These are phyloP conservation scores for Nemopilema nomurai DNA, from an alignment of 30 jellyfish, hydroid and myxozoan species.

Conservation along the genomic window DNA sequence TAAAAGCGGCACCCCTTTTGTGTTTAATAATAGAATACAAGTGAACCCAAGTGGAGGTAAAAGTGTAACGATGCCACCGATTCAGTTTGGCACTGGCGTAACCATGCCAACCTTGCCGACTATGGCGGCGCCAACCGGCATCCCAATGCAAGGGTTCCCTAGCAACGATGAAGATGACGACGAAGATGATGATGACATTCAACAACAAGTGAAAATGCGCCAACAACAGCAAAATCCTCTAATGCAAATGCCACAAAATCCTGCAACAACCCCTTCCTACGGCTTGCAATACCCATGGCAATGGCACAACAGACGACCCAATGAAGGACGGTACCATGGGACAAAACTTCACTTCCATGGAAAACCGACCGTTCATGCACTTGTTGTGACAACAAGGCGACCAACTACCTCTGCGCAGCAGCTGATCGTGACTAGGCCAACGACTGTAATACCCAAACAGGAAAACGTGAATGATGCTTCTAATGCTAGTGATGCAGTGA, in stretches of 20 bases:
- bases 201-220: background rate
- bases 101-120: constrained; percentile 64
- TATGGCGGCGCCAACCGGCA: constrained; percentile 53
- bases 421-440: constrained; percentile 32
- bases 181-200: constrained; percentile 14
- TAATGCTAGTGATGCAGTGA: background rate
- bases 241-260: constrained; percentile 13
- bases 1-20: constrained; percentile 41
- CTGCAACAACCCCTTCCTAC: constrained; percentile 28
- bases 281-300: constrained; percentile 70
- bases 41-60: constrained; percentile 38
- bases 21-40: constrained; percentile 45
- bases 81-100: constrained; percentile 37
- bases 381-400: constrained; percentile 20
- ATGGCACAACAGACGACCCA: constrained; percentile 59
- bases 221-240: constrained; percentile 35
- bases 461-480: constrained; percentile 10
- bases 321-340: constrained; percentile 22
- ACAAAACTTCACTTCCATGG: constrained; percentile 56
- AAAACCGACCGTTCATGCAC: constrained; percentile 16
- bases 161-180: constrained; percentile 42
- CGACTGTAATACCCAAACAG: background rate
- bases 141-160: constrained; percentile 39
- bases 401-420: background rate
- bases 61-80: constrained; percentile 36